Conservation (phyloP, 2,888 invertebrate species). For the Cerceris ruficornis region DNA sequence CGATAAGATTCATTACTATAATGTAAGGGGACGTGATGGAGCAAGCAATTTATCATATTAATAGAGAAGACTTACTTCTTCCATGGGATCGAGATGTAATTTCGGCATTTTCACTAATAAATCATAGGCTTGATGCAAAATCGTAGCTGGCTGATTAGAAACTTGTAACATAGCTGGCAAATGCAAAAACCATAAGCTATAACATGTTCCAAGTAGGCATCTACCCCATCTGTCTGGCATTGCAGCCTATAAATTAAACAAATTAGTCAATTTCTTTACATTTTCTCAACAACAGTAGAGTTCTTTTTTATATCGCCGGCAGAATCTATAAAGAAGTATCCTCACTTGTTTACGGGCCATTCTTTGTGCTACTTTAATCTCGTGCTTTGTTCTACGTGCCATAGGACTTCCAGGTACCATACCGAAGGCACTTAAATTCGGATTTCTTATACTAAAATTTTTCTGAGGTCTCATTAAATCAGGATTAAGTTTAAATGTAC, state of each 20-base stretch:
- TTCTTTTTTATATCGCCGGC: constrained; percentile 8
- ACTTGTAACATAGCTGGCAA: constrained; percentile 91
- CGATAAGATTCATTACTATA: constrained; percentile 24
- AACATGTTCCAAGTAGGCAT: constrained; percentile 93
- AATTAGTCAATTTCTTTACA: neutral
- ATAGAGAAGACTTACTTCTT: constrained; percentile 87
- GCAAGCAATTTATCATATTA: neutral
- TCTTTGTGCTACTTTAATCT: constrained; percentile 95
- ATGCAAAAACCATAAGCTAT: constrained; percentile 97
- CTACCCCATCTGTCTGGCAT: constrained; percentile 96
- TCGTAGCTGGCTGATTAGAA: constrained; percentile 83
- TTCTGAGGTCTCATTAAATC: constrained; percentile 83
- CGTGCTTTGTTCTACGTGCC: constrained; percentile 96
- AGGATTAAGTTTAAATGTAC: constrained; percentile 86
- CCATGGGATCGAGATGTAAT: constrained; percentile 91
- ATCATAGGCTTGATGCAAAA: constrained; percentile 88
- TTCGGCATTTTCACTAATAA: constrained; percentile 94
- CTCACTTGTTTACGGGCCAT: constrained; percentile 84
- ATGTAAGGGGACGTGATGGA: constrained; percentile 1
- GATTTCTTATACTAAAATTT: constrained; percentile 76
- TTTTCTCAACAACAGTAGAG: neutral
- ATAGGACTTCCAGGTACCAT: constrained; percentile 92
- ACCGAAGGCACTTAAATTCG: constrained; percentile 77
- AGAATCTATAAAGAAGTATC: neutral
- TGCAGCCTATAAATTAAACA: constrained; percentile 80